Evolutionary conservation across 2,888 invertebrate species (phyloP).

Genomic region (Stenchaetothrips biformis): DNA sequence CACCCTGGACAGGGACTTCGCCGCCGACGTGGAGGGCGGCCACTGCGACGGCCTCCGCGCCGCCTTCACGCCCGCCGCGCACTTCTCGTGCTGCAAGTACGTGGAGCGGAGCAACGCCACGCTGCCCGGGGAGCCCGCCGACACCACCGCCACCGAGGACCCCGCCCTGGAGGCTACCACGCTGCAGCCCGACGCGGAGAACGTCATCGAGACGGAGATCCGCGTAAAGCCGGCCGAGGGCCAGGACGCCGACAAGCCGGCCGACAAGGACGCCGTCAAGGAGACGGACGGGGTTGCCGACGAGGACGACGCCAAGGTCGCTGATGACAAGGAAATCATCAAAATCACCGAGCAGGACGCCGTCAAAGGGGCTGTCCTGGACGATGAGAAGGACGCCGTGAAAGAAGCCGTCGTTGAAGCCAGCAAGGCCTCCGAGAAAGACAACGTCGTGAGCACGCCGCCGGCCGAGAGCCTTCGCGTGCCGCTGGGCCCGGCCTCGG

Average conservation of each 20-base stretch:
- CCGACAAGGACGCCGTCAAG: not conserved
- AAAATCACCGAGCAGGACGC: too few species aligned
- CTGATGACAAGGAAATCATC: too few species aligned
- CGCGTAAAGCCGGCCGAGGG: not conserved
- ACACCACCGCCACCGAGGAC: constrained; percentile 34
- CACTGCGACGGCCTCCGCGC: constrained; percentile 46
- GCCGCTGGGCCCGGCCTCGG: constrained; percentile 7
- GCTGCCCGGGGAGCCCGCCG: constrained; percentile 13
- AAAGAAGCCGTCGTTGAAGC: too few species aligned
- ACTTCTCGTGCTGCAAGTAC: constrained; percentile 45
- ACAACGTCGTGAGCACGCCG: too few species aligned
- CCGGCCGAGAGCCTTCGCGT: not conserved
- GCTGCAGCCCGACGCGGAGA: not conserved
- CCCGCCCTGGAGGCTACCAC: constrained; percentile 28
- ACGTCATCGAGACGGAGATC: constrained; percentile 16
- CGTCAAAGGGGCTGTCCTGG: too few species aligned
- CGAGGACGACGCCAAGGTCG: too few species aligned
- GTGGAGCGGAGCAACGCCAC: constrained; percentile 2
- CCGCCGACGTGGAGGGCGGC: constrained; percentile 41
- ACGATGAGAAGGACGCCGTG: too few species aligned
- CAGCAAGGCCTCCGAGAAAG: too few species aligned
- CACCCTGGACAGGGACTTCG: constrained; percentile 45
- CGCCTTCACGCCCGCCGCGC: constrained; percentile 45
- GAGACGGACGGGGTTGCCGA: too few species aligned
- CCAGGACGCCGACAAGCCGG: not conserved